phyloP scores from a whole-genome alignment of 2,797 vertebrate genomes.

The Martes flavigula region DNA sequence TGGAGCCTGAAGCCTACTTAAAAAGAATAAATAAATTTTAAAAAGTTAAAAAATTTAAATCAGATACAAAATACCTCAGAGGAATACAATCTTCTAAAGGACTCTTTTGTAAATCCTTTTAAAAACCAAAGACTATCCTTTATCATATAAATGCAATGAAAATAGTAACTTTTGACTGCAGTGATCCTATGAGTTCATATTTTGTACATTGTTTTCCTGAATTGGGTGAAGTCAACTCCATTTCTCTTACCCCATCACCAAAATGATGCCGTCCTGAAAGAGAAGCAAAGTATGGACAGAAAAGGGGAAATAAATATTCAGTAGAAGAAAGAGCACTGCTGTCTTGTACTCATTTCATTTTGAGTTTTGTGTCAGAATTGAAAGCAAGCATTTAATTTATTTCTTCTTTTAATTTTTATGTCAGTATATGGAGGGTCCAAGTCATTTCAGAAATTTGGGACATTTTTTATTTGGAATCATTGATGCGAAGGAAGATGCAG shows the following conservation, averaged over 20 bases:
- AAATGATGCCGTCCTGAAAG: neutral
- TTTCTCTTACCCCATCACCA: neutral
- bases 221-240: neutral
- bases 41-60: neutral
- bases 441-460: neutral
- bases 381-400: neutral
- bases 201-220: neutral
- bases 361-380: neutral
- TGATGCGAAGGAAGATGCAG: neutral
- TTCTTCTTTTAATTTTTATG: neutral
- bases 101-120: neutral
- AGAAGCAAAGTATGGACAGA: neutral
- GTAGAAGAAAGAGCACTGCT: neutral
- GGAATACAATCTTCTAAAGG: neutral
- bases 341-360: neutral
- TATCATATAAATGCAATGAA: neutral
- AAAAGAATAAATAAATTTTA: neutral
- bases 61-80: neutral
- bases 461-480: neutral
- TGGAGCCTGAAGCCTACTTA: neutral
- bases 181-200: neutral
- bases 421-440: neutral
- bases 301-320: neutral
- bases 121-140: neutral
- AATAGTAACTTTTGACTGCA: slow-evolving; percentile 4